These are phyloP conservation scores for Mustelus asterias DNA, from an alignment of 2,113 vertebrate species.

Conservation along the genomic window DNA sequence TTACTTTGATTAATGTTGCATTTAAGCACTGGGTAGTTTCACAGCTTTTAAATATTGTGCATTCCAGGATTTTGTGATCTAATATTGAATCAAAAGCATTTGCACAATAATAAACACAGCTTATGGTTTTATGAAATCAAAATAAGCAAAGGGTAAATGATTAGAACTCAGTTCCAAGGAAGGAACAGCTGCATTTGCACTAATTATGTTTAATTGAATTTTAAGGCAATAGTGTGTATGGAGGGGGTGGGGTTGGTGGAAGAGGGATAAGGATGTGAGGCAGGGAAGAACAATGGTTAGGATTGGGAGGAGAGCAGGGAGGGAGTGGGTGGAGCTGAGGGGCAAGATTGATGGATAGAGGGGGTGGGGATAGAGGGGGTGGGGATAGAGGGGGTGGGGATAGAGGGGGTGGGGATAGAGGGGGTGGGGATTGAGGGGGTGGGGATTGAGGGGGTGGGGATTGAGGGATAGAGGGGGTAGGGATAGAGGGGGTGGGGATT, in stretches of 20 bases:
- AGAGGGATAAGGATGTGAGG: no score
- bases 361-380: no score
- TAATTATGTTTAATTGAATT: not conserved
- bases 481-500: no score
- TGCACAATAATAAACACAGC: not conserved
- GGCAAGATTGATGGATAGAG: no score
- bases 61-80: not conserved
- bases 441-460: no score
- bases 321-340: no score
- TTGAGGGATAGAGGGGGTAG: no score
- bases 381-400: no score
- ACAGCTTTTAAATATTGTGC: constrained; percentile 8
- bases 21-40: not conserved
- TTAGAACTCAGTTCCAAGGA: not conserved
- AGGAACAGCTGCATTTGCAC: not conserved
- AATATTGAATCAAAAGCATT: not conserved
- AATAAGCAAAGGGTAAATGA: not conserved
- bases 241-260: not conserved
- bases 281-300: no score
- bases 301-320: no score
- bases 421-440: no score
- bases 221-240: not conserved
- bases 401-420: no score
- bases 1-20: not conserved
- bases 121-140: not conserved